Evolutionary conservation across 2,888 invertebrate genomes (phyloP), one percentile per base, ranked within the genome.

Genomic region (Vanessa cardui): DNA sequence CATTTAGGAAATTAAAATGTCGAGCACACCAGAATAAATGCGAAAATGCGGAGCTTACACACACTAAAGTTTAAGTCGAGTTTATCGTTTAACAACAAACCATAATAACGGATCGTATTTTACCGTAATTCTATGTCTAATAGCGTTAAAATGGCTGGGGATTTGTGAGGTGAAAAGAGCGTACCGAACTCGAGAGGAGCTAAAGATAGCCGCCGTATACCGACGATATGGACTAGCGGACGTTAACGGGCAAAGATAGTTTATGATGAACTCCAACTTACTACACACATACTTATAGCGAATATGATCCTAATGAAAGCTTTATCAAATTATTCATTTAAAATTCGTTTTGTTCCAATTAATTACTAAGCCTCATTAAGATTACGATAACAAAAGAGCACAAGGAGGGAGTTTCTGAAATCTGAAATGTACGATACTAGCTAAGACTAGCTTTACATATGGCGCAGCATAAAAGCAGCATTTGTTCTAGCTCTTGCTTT

Each of bases 51-150:
- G 49, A 56, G 7, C 33, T 39, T 18, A 54, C 60, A 54, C 20
- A 31, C 16, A 20, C 60, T 18, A 31, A 45, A 60, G 54, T 64
- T 65, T 52, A 6, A 58, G 16, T 15, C n/a, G 44, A 50, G 31
- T 58, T 52, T 26, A 44, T 47, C 33, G 44, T 45, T 62, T 62
- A 63, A 26, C 49, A 21, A 15, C 54, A 52, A 58, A 9, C 46
- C 12, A 26, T 59, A 56, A 39, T 66, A 60, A 60, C 63, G 71
- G 15, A 68, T 65, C 49, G 39, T 44, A 58, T 72, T 72, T 72
- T 70, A 70, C 47, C 59, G 66, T 70, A 68, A 72, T 66, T 49
- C 68, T 62, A 72, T 70, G 62, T 64, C 68, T 68, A 68, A 72
- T 68, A 56, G 67, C 63, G 71, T 70, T 68, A 66, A 68, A 73